Evolutionary conservation across 1,140 invertebrate species (phyloP).

Genomic region (Calosoma granatense): DNA sequence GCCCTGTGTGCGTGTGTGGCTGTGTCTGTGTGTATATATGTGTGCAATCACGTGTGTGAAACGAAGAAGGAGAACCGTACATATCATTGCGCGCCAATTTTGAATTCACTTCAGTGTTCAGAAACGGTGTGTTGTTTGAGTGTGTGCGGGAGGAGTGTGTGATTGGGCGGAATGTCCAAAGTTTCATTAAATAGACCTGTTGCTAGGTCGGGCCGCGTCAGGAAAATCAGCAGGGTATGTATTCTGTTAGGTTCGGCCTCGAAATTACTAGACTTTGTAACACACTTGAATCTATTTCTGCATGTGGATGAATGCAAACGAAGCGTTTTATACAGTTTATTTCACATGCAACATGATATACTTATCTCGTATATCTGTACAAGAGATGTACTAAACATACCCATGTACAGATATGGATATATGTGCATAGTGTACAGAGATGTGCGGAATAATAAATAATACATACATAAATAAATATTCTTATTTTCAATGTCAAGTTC

Average conservation of each 20-base stretch:
- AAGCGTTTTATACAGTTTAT: too few species aligned
- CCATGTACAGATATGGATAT: too few species aligned
- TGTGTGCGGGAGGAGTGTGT: not conserved
- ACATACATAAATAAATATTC: too few species aligned
- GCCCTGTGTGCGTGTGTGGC: too few species aligned
- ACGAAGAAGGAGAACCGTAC: not conserved
- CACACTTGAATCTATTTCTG: too few species aligned
- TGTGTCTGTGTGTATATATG: not conserved
- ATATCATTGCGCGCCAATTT: not conserved
- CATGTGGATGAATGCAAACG: too few species aligned
- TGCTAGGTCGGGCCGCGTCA: not conserved
- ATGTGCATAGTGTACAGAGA: too few species aligned
- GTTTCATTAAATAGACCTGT: conserved; percentile 5
- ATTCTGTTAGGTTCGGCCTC: not conserved
- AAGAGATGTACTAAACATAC: too few species aligned
- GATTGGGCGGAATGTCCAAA: conserved; percentile 5
- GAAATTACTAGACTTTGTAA: not conserved
- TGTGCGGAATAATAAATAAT: too few species aligned
- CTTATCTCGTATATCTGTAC: too few species aligned
- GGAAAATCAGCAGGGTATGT: conserved; percentile 4
- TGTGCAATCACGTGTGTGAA: not conserved
- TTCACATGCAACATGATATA: too few species aligned
- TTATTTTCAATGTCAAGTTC: too few species aligned
- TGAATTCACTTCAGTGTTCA: not conserved
- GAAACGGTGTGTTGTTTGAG: not conserved